Evolutionary conservation across 2,113 vertebrate genomes (phyloP).

Genomic region (Poeciliopsis prolifica): DNA sequence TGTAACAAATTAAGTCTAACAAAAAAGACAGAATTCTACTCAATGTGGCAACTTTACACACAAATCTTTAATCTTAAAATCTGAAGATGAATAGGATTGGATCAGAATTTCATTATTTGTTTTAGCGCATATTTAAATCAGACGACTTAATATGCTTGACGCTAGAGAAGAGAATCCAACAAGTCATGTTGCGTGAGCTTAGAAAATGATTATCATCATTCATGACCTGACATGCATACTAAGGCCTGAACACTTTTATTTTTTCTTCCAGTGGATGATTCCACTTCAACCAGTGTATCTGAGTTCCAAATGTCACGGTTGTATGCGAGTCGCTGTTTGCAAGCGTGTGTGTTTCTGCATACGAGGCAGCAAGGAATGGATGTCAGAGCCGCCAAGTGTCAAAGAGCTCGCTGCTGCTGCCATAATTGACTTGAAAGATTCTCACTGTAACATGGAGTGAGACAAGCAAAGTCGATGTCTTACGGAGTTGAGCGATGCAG

Average conservation of each 20-base stretch:
- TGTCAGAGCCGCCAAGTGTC: constrained; percentile 49
- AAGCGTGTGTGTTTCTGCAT: background rate
- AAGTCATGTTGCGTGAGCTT: background rate
- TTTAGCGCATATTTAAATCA: background rate
- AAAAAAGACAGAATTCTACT: background rate
- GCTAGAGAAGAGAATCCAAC: background rate
- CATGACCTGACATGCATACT: constrained; percentile 20
- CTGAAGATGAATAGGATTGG: background rate
- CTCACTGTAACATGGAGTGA: constrained; percentile 54
- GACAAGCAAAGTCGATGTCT: constrained; percentile 49
- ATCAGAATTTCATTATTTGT: background rate
- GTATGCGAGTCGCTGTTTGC: background rate
- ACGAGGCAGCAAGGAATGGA: constrained; percentile 27
- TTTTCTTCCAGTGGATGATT: background rate
- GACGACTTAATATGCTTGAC: background rate
- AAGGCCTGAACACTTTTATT: constrained; percentile 18
- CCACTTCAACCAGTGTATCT: constrained; percentile 6
- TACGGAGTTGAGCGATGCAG: constrained; percentile 30
- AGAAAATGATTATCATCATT: constrained; percentile 29
- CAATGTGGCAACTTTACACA: background rate
- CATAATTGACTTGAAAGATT: constrained; percentile 70
- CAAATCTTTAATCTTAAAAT: background rate
- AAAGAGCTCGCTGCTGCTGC: constrained; percentile 38
- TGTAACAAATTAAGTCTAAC: background rate
- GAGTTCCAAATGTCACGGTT: constrained; percentile 31